phyloP scores from a whole-genome alignment of 2,797 vertebrate species.

The Tapirus indicus region DNA sequence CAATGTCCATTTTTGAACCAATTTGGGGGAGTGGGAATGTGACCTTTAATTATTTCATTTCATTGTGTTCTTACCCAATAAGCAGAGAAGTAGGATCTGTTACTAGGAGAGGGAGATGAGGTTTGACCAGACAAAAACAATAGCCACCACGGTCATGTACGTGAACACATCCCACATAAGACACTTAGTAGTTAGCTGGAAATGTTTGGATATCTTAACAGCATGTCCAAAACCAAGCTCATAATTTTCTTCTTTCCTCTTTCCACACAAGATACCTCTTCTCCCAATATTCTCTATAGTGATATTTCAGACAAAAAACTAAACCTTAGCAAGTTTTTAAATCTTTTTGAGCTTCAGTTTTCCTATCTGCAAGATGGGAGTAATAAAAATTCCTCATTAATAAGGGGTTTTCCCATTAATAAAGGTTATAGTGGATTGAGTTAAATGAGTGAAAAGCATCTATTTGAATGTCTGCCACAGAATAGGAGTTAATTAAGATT shows the following conservation, averaged over 20 bases:
- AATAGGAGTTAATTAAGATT: neutral
- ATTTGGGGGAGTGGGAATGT: neutral
- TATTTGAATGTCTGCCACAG: neutral
- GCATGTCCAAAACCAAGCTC: neutral
- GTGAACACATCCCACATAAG: neutral
- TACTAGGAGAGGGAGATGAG: neutral
- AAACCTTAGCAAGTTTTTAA: neutral
- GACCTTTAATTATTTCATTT: neutral
- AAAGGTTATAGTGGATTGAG: neutral
- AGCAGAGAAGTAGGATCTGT: neutral
- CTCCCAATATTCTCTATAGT: neutral
- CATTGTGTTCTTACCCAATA: neutral
- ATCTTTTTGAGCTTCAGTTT: neutral
- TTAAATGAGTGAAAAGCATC: neutral
- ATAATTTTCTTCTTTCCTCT: neutral
- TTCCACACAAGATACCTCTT: neutral
- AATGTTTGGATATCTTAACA: neutral
- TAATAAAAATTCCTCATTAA: neutral
- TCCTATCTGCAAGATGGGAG: neutral
- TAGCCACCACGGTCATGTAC: neutral
- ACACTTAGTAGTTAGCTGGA: neutral
- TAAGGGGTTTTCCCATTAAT: neutral
- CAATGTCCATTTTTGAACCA: neutral
- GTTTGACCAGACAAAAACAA: neutral
- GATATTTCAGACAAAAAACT: conserved; percentile 9